Evolutionary conservation across 2,797 vertebrate genomes (phyloP).

Genomic region (Liparis tanakae): DNA sequence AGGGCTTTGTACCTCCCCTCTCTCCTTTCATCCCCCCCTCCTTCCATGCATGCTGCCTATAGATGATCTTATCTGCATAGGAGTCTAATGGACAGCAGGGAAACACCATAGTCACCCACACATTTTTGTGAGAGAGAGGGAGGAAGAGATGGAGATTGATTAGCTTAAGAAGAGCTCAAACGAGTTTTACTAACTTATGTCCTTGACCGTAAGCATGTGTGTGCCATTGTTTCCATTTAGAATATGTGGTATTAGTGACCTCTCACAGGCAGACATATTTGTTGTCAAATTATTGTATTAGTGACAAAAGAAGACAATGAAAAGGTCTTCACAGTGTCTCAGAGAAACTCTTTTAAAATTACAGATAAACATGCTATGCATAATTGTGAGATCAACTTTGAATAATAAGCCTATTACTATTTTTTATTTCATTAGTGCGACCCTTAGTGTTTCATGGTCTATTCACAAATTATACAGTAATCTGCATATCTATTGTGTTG

Average conservation of each 20-base stretch:
- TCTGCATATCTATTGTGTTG: conserved; percentile 60
- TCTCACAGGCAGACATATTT: conserved; percentile 28
- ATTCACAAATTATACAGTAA: conserved; percentile 28
- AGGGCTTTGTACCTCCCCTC: conserved; percentile 37
- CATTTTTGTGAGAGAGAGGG: not conserved
- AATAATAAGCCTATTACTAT: conserved; percentile 65
- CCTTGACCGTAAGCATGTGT: conserved; percentile 18
- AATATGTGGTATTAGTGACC: conserved; percentile 44
- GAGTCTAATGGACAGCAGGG: conserved; percentile 41
- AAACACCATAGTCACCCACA: conserved; percentile 27
- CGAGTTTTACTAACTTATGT: not conserved
- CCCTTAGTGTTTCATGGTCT: conserved; percentile 54
- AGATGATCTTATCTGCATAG: conserved; percentile 61
- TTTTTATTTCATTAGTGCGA: conserved; percentile 43
- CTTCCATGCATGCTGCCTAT: conserved; percentile 20
- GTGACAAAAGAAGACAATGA: not conserved
- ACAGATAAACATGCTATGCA: conserved; percentile 59
- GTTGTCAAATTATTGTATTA: conserved; percentile 14
- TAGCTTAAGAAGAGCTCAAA: conserved; percentile 12
- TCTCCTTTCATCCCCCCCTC: conserved; percentile 21
- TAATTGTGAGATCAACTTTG: conserved; percentile 60
- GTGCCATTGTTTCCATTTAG: conserved; percentile 15
- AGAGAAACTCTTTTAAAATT: conserved; percentile 32
- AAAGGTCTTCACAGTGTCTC: conserved; percentile 28
- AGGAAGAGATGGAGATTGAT: not conserved